A percentile compares a stretch with the other conserved stretches of the same genome.
phyloP scores from a whole-genome alignment of 2,888 invertebrate genomes.

The Argynnis bischoffii region DNA sequence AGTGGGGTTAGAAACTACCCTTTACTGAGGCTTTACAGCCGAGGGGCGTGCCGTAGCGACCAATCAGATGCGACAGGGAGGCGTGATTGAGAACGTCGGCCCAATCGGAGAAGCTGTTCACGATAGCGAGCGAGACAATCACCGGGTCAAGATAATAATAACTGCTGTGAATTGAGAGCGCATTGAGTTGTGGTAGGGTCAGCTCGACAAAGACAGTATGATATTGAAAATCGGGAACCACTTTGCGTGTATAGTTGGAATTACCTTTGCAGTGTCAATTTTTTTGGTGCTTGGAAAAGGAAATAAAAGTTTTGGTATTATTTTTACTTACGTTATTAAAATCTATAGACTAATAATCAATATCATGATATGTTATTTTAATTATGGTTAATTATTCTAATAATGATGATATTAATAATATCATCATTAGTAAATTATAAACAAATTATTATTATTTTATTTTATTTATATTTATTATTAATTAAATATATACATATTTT shows the following conservation, averaged over 20 bases:
- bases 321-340: not conserved
- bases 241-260: constrained; percentile 53
- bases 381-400: not conserved
- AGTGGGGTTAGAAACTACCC: constrained; percentile 77
- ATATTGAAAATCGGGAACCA: constrained; percentile 64
- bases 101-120: constrained; percentile 62
- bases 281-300: not conserved
- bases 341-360: not conserved
- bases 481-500: too few relatives aligned
- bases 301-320: constrained; percentile 2
- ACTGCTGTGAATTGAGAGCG: constrained; percentile 80
- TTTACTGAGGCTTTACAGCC: constrained; percentile 70
- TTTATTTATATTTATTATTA: too few relatives aligned
- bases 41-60: constrained; percentile 65
- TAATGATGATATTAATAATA: too few relatives aligned
- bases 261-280: constrained; percentile 1
- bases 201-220: constrained; percentile 70
- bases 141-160: constrained; percentile 82
- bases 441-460: too few relatives aligned
- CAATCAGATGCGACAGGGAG: constrained; percentile 67
- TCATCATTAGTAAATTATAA: too few relatives aligned
- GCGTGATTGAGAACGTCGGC: constrained; percentile 60
- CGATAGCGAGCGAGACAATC: constrained; percentile 77
- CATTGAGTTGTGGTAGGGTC: constrained; percentile 79
- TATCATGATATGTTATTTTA: not conserved